Evolutionary conservation across 2,113 vertebrate species (phyloP).

Genomic region (Gadus chalcogrammus): DNA sequence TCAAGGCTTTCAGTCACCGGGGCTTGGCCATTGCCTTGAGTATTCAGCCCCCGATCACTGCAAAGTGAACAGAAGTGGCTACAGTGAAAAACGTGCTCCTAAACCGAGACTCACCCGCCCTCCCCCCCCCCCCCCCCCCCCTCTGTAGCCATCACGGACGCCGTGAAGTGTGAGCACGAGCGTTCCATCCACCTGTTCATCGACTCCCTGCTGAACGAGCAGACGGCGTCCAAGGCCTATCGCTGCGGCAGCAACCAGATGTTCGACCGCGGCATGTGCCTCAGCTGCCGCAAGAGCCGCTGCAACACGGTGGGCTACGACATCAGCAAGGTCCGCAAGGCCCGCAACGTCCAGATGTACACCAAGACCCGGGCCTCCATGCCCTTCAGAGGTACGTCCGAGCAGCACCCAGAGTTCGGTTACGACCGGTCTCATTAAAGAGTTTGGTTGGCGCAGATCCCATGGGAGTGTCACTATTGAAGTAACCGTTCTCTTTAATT

Average conservation of each 20-base stretch:
- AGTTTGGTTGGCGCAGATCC: too few relatives aligned
- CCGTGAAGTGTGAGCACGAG: conserved; percentile 75
- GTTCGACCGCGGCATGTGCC: conserved; percentile 74
- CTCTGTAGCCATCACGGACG: conserved; percentile 62
- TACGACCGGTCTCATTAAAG: neutral
- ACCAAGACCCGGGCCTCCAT: conserved; percentile 73
- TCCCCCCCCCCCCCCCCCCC: neutral
- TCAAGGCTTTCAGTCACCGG: too few relatives aligned
- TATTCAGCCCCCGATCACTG: neutral
- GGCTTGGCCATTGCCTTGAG: neutral
- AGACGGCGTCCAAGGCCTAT: conserved; percentile 61
- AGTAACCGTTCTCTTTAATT: too few relatives aligned
- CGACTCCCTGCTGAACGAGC: conserved; percentile 71
- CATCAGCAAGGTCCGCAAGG: conserved; percentile 60
- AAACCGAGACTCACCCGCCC: neutral
- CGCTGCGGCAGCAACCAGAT: conserved; percentile 63
- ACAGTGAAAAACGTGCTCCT: neutral
- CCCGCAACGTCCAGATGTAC: conserved; percentile 67
- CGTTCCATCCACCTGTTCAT: conserved; percentile 77
- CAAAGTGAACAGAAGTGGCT: neutral
- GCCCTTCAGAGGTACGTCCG: conserved; percentile 74
- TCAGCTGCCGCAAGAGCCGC: conserved; percentile 68
- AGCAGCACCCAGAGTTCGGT: neutral
- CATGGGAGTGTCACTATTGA: too few relatives aligned
- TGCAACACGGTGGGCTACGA: conserved; percentile 75